Evolutionary conservation across 2,797 vertebrate species (phyloP), one percentile per base, ranked within the genome.

Genomic region (Falco cherrug): DNA sequence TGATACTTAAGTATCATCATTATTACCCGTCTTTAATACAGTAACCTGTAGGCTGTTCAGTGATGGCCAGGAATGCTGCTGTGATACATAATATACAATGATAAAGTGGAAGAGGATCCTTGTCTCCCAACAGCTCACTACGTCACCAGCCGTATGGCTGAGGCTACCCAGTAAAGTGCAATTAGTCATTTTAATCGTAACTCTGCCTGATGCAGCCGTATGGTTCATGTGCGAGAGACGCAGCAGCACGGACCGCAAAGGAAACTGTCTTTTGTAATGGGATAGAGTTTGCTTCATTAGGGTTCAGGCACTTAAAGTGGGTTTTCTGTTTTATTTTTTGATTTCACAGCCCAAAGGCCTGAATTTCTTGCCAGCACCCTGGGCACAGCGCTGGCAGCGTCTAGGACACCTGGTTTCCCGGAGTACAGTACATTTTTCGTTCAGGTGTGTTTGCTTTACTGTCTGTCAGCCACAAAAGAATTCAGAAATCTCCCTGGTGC

Each of bases 21-120:
- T 82, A 37, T 45, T 74, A 50, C 21, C 37, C 54, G 6, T 29
- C 51, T 69, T 24, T 53, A 78, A 48, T 31, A 59, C 24, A 41
- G 16, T 50, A 74, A 39, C 13, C 21, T 48, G 24, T 9, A 45
- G 35, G 37, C 39, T 63, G n/a, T 41, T 45, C 48, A 48, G 5
- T 35, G 50, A 50, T 11, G 37, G 33, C 29, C 3, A 4, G 45
- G 47, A 74, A 54, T 18, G 54, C 31, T 68, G 63, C 35, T 80
- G 84, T 37, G 69, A 7, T 31, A 54, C 0, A 0, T 33, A 35
- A 43, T 14, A 57, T 1, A n/a, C 25, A 29, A 41, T 50, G 47
- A 77, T 35, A 35, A 69, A 77, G 37, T 15, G 11, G 39, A 74
- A 63, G 35, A 59, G 33, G 50, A 45, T 48, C 39, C 31, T 31